phyloP scores from a whole-genome alignment of 2,797 vertebrate genomes.

The Oceanodroma leucorhoa region DNA sequence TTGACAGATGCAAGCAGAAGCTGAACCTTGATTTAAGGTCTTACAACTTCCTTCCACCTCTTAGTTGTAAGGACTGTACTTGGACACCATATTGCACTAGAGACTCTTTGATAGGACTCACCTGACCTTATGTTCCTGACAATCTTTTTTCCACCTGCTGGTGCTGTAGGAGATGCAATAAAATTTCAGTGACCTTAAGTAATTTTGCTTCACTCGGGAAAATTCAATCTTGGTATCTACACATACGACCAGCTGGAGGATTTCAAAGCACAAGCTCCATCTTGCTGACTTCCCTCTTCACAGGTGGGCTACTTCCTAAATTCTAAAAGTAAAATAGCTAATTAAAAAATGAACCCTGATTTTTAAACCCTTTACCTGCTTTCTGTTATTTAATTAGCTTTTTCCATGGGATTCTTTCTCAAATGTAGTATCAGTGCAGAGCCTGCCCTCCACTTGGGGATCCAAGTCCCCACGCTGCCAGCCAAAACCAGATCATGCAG shows the following conservation, averaged over 20 bases:
- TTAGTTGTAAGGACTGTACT: not conserved
- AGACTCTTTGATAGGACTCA: not conserved
- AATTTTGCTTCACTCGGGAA: not conserved
- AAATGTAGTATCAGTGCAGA: not conserved
- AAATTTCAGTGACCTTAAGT: not conserved
- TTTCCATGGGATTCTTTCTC: not conserved
- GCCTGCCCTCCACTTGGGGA: not conserved
- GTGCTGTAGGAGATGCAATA: not conserved
- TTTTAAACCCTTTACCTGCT: not conserved
- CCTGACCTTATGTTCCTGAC: not conserved
- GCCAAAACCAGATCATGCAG: not conserved
- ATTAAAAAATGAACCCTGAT: not conserved
- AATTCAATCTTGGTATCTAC: not conserved
- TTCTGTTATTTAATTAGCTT: not conserved
- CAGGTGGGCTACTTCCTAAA: not conserved
- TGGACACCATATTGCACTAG: no score
- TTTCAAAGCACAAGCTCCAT: not conserved
- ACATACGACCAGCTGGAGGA: not conserved
- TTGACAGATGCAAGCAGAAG: not conserved
- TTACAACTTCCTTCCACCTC: not conserved
- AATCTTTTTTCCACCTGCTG: not conserved
- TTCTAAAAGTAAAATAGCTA: not conserved
- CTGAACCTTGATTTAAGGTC: not conserved
- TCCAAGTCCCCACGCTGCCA: not conserved
- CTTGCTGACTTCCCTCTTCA: not conserved